phyloP scores from a whole-genome alignment of 2,888 invertebrate species.

The Lasioglossum zephyrum region DNA sequence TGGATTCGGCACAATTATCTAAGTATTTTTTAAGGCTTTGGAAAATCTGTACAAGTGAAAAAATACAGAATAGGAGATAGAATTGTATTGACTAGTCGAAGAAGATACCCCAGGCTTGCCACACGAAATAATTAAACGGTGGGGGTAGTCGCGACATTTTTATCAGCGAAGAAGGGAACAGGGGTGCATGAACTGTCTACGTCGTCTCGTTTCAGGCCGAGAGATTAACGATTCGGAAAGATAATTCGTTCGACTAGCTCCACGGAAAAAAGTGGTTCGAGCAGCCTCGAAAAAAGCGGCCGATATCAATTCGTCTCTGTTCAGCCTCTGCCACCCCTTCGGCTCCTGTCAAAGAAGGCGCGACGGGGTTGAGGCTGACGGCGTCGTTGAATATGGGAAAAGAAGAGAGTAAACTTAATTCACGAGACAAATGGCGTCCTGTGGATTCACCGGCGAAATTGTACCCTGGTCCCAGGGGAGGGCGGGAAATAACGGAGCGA shows the following conservation, averaged over 20 bases:
- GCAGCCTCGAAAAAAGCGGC: constrained; percentile 36
- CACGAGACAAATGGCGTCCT: constrained; percentile 63
- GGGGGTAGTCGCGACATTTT: constrained; percentile 46
- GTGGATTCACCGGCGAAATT: constrained; percentile 64
- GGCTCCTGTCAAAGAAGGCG: background rate
- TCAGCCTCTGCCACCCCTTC: background rate
- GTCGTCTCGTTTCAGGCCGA: constrained; percentile 61
- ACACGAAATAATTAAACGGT: constrained; percentile 55
- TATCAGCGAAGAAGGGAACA: constrained; percentile 23
- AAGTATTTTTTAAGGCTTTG: background rate
- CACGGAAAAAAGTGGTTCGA: constrained; percentile 46
- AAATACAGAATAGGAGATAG: background rate
- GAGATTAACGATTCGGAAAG: constrained; percentile 75
- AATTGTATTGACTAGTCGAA: constrained; percentile 25
- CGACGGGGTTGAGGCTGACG: constrained; percentile 25
- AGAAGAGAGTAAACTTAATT: constrained; percentile 68
- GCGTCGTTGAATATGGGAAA: constrained; percentile 53
- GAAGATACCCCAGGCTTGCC: background rate
- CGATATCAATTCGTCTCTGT: constrained; percentile 63
- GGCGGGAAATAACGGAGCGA: constrained; percentile 34
- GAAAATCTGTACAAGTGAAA: no score
- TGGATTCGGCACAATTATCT: background rate
- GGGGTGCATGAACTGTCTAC: constrained; percentile 17
- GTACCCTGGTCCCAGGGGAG: constrained; percentile 53
- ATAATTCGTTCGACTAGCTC: constrained; percentile 69